phyloP scores from a whole-genome alignment of 2,888 invertebrate species.

The Hoplodrina blanda region DNA sequence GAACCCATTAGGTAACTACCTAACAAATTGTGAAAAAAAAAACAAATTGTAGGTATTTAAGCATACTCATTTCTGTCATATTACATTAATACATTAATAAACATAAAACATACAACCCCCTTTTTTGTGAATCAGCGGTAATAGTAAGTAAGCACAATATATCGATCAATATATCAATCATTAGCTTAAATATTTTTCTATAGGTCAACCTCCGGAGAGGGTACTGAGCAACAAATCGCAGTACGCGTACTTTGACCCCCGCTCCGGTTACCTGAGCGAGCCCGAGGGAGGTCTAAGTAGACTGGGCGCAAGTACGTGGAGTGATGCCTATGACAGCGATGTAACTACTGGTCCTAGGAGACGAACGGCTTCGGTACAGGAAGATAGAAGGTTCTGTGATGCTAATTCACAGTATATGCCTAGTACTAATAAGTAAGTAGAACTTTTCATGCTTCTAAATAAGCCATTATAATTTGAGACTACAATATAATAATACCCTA shows the following conservation, averaged over 20 bases:
- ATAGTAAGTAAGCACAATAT: not conserved
- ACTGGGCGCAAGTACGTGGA: conserved; percentile 80
- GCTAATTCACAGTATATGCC: conserved; percentile 78
- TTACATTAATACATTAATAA: not conserved
- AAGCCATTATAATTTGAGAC: no score
- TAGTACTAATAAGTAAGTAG: conserved; percentile 81
- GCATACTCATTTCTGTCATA: not conserved
- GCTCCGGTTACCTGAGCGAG: conserved; percentile 88
- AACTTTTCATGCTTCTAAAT: not conserved
- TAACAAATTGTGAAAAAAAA: not conserved
- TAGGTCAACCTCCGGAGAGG: conserved; percentile 83
- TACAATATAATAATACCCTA: not conserved
- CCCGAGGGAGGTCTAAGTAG: conserved; percentile 85
- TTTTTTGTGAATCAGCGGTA: not conserved
- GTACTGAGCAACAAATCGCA: conserved; percentile 84
- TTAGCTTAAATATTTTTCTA: conserved; percentile 14
- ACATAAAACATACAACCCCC: not conserved
- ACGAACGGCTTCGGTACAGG: conserved; percentile 85
- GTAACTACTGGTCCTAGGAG: conserved; percentile 81
- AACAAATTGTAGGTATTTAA: not conserved
- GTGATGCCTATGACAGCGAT: conserved; percentile 88
- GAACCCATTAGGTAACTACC: not conserved
- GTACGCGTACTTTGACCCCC: conserved; percentile 89
- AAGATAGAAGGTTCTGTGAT: conserved; percentile 82
- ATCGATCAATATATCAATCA: no score